Conservation (phyloP, 2,797 vertebrate species). For the Argyrosomus regius region DNA sequence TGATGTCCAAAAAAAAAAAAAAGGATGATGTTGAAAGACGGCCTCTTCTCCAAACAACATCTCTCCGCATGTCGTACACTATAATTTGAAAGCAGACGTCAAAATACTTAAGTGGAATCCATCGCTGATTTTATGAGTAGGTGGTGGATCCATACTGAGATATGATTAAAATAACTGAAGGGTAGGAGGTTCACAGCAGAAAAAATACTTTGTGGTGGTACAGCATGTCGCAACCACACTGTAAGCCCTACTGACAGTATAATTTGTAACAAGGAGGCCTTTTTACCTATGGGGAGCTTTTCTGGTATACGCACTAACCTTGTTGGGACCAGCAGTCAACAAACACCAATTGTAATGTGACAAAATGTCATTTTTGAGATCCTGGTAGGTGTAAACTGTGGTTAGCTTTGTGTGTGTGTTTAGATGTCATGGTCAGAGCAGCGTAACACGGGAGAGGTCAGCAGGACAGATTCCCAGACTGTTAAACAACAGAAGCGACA, state of each 20-base stretch:
- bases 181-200: background rate
- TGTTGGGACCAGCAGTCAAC: no score
- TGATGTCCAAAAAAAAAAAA: conserved; percentile 22
- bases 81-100: conserved; percentile 69
- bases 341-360: no score
- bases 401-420: conserved; percentile 30
- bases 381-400: no score
- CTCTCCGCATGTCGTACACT: conserved; percentile 41
- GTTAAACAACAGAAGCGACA: conserved; percentile 64
- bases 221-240: conserved; percentile 26
- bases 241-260: conserved; percentile 24
- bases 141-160: conserved; percentile 45
- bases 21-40: conserved; percentile 45
- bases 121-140: conserved; percentile 32
- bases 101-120: conserved; percentile 36
- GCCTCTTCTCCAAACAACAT: conserved; percentile 31
- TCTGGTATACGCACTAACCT: no score
- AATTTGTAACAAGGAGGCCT: conserved; percentile 35
- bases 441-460: conserved; percentile 68
- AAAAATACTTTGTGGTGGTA: conserved; percentile 17
- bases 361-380: no score
- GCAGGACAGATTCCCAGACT: conserved; percentile 71
- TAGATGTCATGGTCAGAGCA: conserved; percentile 43
- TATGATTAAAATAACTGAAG: conserved; percentile 32
- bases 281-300: no score